Percentiles rank a stretch among this genome's conserved stretches.
Conservation (phyloP, 2,888 invertebrate species). For the Drosophila mimica region DNA sequence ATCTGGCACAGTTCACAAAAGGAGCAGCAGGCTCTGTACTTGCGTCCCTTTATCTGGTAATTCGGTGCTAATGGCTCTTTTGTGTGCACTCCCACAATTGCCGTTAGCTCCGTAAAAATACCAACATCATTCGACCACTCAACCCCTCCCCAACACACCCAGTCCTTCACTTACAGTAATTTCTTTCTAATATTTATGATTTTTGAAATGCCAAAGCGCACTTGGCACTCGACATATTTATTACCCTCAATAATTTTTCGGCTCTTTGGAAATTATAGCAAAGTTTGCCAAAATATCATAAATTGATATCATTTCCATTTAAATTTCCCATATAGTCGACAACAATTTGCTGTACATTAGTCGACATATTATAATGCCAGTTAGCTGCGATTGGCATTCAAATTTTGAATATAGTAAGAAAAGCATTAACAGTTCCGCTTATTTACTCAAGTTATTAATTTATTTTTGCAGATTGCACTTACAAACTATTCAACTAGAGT, state of each 20-base stretch:
- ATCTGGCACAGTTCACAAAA: conserved; percentile 57
- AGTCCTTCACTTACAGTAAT: conserved; percentile 56
- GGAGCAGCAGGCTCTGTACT: conserved; percentile 46
- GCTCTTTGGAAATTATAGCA: conserved; percentile 1
- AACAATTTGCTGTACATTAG: not conserved
- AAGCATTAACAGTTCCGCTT: not conserved
- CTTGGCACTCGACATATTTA: conserved; percentile 47
- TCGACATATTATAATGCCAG: not conserved
- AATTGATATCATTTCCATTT: not conserved
- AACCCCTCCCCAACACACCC: conserved; percentile 4
- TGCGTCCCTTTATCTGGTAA: conserved; percentile 66
- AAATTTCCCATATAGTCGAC: not conserved
- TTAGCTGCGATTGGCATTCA: not conserved
- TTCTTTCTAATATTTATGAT: conserved; percentile 75
- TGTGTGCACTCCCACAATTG: conserved; percentile 71
- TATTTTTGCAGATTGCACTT: not conserved
- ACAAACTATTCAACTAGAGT: not conserved
- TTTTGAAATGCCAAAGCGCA: conserved; percentile 66
- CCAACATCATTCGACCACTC: conserved; percentile 42
- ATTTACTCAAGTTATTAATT: not conserved
- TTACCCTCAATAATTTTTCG: conserved; percentile 35
- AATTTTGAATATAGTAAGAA: not conserved
- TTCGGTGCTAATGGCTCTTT: conserved; percentile 78
- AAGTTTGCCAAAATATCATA: conserved; percentile 7
- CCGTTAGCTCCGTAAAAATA: conserved; percentile 63